Base-by-base conservation (phyloP, 1,140 invertebrate genomes). In the Hormaphis cornu region DNA sequence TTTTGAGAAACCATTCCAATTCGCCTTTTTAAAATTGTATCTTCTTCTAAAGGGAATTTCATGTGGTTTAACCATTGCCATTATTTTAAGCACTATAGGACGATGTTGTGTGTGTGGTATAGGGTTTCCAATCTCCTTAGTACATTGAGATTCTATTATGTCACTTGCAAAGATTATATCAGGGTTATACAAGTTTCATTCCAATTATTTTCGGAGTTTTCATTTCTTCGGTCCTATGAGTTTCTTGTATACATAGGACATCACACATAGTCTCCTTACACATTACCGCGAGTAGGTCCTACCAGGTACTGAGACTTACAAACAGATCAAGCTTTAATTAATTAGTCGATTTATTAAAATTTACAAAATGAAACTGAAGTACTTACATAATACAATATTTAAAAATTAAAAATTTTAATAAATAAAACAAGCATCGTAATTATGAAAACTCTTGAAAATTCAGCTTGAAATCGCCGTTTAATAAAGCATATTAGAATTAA, bases 21-120 rank as follows among this genome's bases (percentile, higher is more conserved):
- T 8, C 8, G 66, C 46, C 33, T 52, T 69, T 40, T 69, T 50
- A 52, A 53, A 69, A 18, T 69, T 69, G 20, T 46, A 69, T 48
- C 63, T 44, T 69, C 44, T 69, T n/a, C n/a, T 69, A 12, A 3
- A 50, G 18, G 42, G 63, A 16, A 69, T 42, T 50, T 44, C 22
- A 2, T 50, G 22, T 3, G 63, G 10, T 44, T 33, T 40, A 24
- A 24, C n/a, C 28, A 69, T 22, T 48, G 63, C 63, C 42, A 26
- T 69, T 9, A 69, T 30, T 7, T 69, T 20, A 50, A 42, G 50
- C 4, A 42, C 42, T 26, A 69, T 69, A 2, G 63, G 12, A 22
- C 63, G 44, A 52, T 69, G 63, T 69, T 69, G 42, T 18, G 63
- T 69, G n/a, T 48, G 20, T 33, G 42, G 44, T 3, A 50, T 69